These are phyloP conservation scores for Lysandra coridon DNA, from an alignment of 2,888 invertebrate genomes.

Conservation along the genomic window DNA sequence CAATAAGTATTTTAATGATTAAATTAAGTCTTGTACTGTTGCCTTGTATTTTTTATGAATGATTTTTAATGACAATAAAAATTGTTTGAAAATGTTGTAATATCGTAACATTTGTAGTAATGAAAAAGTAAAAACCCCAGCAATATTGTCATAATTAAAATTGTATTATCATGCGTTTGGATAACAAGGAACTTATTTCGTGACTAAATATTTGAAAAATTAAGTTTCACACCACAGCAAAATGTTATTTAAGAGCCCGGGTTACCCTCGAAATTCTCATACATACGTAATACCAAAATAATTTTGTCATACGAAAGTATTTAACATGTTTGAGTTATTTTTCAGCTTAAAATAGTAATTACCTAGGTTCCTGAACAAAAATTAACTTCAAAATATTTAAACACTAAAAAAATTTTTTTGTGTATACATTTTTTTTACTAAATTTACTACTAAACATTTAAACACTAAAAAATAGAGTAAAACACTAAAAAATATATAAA, in stretches of 20 bases:
- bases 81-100: constrained; percentile 10
- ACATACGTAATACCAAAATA: too few species aligned
- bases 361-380: too few species aligned
- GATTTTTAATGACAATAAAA: constrained; percentile 26
- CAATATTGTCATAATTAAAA: background rate
- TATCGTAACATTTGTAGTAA: background rate
- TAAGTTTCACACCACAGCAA: background rate
- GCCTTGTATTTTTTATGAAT: constrained; percentile 20
- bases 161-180: background rate
- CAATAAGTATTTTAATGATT: constrained; percentile 25
- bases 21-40: constrained; percentile 25
- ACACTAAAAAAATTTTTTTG: too few species aligned
- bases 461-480: too few species aligned
- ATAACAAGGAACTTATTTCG: background rate
- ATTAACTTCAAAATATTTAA: too few species aligned
- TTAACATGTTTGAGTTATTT: too few species aligned
- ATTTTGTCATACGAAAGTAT: too few species aligned
- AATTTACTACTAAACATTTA: too few species aligned
- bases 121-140: background rate
- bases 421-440: too few species aligned
- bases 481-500: too few species aligned
- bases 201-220: background rate
- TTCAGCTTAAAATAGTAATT: too few species aligned
- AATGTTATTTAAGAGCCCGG: background rate
- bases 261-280: too few species aligned